Percentiles rank a stretch among this genome's conserved stretches.
Conservation (phyloP, 2,888 invertebrate genomes). For the Eucera pruinosa region DNA sequence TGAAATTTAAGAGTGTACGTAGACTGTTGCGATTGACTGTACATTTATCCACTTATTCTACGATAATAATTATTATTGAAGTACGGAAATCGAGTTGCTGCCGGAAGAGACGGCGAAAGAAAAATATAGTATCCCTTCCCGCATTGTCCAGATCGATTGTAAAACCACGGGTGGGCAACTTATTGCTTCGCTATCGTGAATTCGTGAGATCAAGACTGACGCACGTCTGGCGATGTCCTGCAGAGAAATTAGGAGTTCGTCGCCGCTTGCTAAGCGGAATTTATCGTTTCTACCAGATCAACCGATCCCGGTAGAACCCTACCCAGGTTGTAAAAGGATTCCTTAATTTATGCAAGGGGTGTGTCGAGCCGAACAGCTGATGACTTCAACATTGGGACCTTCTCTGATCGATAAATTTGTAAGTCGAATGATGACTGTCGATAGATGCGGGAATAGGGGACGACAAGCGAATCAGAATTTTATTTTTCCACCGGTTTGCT, state of each 20-base stretch:
- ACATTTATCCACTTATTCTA: no score
- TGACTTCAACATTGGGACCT: conserved; percentile 19
- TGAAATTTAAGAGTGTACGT: no score
- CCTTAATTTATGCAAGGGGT: conserved; percentile 59
- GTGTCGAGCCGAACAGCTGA: conserved; percentile 35
- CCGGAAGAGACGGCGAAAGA: not conserved
- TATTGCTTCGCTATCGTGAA: conserved; percentile 71
- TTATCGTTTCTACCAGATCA: conserved; percentile 68
- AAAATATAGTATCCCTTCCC: conserved; percentile 28
- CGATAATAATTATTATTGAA: no score
- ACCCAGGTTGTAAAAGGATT: conserved; percentile 19
- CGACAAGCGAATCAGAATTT: conserved; percentile 26
- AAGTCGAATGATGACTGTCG: conserved; percentile 51
- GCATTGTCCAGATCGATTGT: conserved; percentile 45
- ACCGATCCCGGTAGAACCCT: conserved; percentile 35
- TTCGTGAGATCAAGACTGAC: conserved; percentile 61
- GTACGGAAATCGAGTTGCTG: no score
- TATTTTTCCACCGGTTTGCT: conserved; percentile 1
- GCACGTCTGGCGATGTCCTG: conserved; percentile 56
- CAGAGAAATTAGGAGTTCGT: conserved; percentile 65
- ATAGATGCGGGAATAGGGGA: conserved; percentile 50
- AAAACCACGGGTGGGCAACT: conserved; percentile 73
- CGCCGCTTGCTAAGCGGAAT: conserved; percentile 61
- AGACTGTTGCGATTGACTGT: no score
- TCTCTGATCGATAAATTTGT: conserved; percentile 54